These are phyloP conservation scores for Axis porcinus DNA, from an alignment of 2,113 vertebrate species.

Conservation along the genomic window DNA sequence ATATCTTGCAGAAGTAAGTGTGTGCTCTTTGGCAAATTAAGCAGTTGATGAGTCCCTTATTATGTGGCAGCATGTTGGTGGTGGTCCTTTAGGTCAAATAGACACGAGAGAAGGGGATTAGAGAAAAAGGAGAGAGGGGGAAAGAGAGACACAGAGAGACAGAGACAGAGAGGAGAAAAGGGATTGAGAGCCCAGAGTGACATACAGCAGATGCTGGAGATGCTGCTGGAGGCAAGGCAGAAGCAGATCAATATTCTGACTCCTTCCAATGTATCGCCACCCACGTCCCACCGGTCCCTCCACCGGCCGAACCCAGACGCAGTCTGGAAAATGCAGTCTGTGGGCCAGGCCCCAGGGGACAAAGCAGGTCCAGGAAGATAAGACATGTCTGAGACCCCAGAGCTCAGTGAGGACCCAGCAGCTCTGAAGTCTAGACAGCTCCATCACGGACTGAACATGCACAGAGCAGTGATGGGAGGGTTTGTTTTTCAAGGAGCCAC, in stretches of 20 bases:
- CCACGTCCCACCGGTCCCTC: fast-evolving
- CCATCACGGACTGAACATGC: not conserved
- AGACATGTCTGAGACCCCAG: not conserved
- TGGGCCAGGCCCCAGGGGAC: fast-evolving
- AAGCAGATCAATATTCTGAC: not conserved
- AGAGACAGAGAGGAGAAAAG: not conserved
- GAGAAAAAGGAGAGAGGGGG: not conserved
- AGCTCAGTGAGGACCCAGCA: not conserved
- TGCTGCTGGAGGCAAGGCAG: fast-evolving
- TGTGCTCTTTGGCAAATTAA: not conserved
- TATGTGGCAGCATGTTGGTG: not conserved
- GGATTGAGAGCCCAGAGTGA: not conserved
- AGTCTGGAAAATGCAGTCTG: not conserved
- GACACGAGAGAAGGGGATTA: not conserved
- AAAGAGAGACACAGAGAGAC: not conserved
- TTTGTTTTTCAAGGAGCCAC: not conserved
- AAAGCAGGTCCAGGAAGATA: not conserved
- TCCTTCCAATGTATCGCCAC: not conserved
- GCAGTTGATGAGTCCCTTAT: not conserved
- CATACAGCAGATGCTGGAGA: not conserved
- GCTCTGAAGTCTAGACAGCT: not conserved
- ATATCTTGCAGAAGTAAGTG: not conserved
- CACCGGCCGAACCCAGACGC: not conserved
- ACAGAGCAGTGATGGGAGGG: not conserved
- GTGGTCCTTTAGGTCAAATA: not conserved